phyloP scores from a whole-genome alignment of 2,113 vertebrate species.

The Calidris pygmaea region DNA sequence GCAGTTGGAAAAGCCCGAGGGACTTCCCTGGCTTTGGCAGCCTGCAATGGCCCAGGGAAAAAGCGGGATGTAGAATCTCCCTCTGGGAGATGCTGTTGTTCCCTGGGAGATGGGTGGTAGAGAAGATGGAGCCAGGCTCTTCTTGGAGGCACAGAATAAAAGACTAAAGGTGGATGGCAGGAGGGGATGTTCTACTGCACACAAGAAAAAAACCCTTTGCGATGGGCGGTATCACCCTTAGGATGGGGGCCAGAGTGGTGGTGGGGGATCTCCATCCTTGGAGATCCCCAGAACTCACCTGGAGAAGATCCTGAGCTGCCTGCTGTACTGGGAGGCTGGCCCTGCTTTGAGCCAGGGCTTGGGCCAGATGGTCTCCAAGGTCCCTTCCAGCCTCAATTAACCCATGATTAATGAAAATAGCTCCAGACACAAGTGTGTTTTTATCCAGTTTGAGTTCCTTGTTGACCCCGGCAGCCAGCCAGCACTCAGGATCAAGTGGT shows the following conservation, averaged over 20 bases:
- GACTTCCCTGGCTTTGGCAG: neutral
- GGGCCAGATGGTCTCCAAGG: neutral
- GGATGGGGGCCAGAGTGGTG: rapidly evolving
- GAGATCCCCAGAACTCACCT: neutral
- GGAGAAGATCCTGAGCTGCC: neutral
- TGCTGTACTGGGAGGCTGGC: neutral
- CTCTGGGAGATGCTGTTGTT: neutral
- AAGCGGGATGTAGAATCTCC: neutral
- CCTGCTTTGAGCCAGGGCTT: rapidly evolving
- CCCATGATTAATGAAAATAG: neutral
- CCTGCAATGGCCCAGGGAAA: neutral
- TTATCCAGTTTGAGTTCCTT: neutral
- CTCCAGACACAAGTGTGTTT: neutral
- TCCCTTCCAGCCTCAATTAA: neutral
- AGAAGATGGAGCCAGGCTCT: neutral
- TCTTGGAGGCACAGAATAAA: neutral
- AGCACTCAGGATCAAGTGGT: neutral
- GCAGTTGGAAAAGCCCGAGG: neutral
- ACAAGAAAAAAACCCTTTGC: neutral
- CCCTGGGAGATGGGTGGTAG: rapidly evolving
- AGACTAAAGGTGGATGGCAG: neutral
- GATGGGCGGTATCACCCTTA: neutral
- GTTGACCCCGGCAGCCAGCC: neutral
- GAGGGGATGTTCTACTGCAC: neutral
- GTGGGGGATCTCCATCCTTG: neutral